Percentiles rank a stretch among this genome's conserved stretches.
phyloP scores from a whole-genome alignment of 2,113 vertebrate genomes.

The Tyrannus savana region DNA sequence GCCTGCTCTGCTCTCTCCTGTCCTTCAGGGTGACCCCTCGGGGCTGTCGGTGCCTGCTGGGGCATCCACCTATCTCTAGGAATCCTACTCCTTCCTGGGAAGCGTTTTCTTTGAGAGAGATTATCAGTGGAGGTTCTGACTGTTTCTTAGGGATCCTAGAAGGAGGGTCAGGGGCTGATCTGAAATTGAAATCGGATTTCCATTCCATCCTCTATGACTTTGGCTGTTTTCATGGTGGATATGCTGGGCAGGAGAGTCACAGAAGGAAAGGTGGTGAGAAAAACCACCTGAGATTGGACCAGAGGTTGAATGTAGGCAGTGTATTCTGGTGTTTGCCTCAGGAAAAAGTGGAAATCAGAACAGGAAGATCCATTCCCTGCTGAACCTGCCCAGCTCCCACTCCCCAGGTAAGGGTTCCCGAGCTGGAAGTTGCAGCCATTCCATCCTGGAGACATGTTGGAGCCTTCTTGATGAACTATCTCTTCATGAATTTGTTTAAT shows the following conservation, averaged over 20 bases:
- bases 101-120: not conserved
- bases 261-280: not conserved
- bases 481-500: not conserved
- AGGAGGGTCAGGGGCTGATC: not conserved
- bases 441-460: rapidly evolving
- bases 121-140: not conserved
- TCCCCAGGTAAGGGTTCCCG: not conserved
- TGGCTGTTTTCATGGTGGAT: not conserved
- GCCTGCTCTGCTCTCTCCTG: rapidly evolving
- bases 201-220: not conserved
- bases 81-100: not conserved
- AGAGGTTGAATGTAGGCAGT: not conserved
- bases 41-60: not conserved
- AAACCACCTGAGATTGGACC: not conserved
- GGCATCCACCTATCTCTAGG: not conserved
- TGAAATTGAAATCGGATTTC: not conserved
- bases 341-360: not conserved
- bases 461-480: not conserved
- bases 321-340: not conserved
- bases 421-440: not conserved
- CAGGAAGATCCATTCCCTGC: not conserved
- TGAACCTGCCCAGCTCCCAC: not conserved
- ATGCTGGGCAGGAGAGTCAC: not conserved
- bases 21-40: not conserved
- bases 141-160: not conserved